phyloP scores from a whole-genome alignment of 2,888 invertebrate species.

The Metopia argyrocephala region DNA sequence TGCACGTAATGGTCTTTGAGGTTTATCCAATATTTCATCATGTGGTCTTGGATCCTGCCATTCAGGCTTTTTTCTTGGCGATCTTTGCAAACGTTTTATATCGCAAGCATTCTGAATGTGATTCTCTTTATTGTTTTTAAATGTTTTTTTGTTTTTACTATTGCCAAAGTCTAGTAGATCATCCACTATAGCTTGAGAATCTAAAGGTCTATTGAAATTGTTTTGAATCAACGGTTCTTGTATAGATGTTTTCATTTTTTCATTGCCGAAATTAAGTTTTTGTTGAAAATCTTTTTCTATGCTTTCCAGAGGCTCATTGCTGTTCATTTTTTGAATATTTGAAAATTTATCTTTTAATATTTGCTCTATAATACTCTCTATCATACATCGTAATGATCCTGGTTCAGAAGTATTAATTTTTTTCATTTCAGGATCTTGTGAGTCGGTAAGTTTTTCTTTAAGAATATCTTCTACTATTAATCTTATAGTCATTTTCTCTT shows the following conservation, averaged over 20 bases:
- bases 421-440: not conserved
- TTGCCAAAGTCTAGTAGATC: constrained; percentile 17
- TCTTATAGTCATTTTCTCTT: constrained; percentile 22
- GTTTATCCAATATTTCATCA: constrained; percentile 10
- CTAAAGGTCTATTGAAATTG: constrained; percentile 25
- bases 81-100: constrained; percentile 47
- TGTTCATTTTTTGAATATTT: not conserved
- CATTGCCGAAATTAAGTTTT: constrained; percentile 26
- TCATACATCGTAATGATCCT: constrained; percentile 28
- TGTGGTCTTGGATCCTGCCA: constrained; percentile 45
- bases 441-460: constrained; percentile 39
- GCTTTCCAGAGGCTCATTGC: not conserved
- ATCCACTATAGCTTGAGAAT: constrained; percentile 45
- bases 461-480: constrained; percentile 34
- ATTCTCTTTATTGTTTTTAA: constrained; percentile 12
- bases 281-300: constrained; percentile 23
- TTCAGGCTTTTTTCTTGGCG: constrained; percentile 35
- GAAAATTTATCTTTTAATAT: constrained; percentile 39
- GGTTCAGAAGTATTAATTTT: not conserved
- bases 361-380: constrained; percentile 37
- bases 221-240: constrained; percentile 5
- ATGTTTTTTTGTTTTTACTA: not conserved
- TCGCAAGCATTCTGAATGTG: not conserved
- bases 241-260: not conserved
- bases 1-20: not conserved